A percentile compares a stretch with the other conserved stretches of the same genome.
phyloP scores from a whole-genome alignment of 2,797 vertebrate species.

The Cottoperca gobio region DNA sequence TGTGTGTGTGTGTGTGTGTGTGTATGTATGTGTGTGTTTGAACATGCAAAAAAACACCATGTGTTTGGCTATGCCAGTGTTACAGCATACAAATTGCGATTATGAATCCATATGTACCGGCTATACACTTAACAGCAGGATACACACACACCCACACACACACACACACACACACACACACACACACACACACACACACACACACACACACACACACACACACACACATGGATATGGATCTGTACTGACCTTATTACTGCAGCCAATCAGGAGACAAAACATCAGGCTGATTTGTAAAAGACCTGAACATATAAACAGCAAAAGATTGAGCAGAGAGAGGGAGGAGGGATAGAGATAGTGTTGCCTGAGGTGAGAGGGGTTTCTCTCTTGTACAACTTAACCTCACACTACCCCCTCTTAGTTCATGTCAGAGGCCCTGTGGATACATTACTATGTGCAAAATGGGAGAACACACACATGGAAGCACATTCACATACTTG shows the following conservation, averaged over 20 bases:
- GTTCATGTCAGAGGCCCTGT: conserved; percentile 37
- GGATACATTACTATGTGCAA: conserved; percentile 30
- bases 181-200: conserved; percentile 31
- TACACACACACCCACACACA: conserved; percentile 10
- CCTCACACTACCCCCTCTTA: conserved; percentile 36
- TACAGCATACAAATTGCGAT: conserved; percentile 10
- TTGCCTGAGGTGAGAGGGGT: conserved; percentile 42
- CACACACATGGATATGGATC: conserved; percentile 64
- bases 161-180: conserved; percentile 27
- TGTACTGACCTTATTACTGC: conserved; percentile 68
- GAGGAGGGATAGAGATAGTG: background rate
- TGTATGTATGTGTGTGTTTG: conserved; percentile 7
- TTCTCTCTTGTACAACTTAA: conserved; percentile 55
- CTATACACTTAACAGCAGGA: background rate
- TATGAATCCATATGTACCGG: conserved; percentile 26
- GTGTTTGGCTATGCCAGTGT: background rate
- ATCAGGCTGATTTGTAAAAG: conserved; percentile 68
- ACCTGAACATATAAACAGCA: conserved; percentile 69
- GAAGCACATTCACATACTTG: conserved; percentile 22
- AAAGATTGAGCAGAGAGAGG: conserved; percentile 15
- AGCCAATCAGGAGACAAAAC: conserved; percentile 76
- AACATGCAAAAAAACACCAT: conserved; percentile 11
- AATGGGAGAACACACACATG: conserved; percentile 1
- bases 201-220: conserved; percentile 33
- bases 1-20: background rate